Conservation (phyloP, 2,113 vertebrate genomes). For the Marmota monax region DNA sequence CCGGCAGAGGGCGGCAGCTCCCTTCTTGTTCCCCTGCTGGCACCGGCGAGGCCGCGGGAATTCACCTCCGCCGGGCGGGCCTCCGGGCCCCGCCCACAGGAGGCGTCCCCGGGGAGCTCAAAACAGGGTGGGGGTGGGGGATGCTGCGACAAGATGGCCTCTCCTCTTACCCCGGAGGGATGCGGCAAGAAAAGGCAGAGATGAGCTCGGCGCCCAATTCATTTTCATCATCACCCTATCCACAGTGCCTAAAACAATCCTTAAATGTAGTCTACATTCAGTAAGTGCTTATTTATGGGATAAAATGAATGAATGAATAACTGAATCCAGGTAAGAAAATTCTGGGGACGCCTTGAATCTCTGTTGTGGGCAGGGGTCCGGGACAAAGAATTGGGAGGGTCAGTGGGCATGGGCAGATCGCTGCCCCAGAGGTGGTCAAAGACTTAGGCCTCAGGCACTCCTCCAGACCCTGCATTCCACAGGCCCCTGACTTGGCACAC, state of each 20-base stretch:
- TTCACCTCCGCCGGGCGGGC: neutral
- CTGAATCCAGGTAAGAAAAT: neutral
- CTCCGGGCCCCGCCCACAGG: constrained; percentile 18
- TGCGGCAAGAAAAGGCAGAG: neutral
- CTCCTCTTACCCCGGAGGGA: neutral
- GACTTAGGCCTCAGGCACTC: neutral
- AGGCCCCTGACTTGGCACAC: neutral
- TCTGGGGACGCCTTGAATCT: neutral
- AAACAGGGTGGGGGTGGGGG: neutral
- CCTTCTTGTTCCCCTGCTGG: neutral
- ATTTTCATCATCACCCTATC: neutral
- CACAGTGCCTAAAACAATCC: neutral
- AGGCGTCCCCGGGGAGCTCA: neutral
- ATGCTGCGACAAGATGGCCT: constrained; percentile 60
- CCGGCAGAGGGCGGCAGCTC: constrained; percentile 74
- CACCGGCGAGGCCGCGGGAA: neutral
- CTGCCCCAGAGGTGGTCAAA: neutral
- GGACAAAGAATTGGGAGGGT: neutral
- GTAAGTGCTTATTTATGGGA: neutral
- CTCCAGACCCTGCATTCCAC: neutral
- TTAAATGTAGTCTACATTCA: neutral
- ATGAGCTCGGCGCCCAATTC: neutral
- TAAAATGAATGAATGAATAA: constrained; percentile 39
- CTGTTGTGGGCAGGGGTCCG: neutral
- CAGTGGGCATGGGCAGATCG: neutral